Evolutionary conservation across 2,888 invertebrate genomes (phyloP), one percentile per base, ranked within the genome.

Genomic region (Drosophila heteroneura): DNA sequence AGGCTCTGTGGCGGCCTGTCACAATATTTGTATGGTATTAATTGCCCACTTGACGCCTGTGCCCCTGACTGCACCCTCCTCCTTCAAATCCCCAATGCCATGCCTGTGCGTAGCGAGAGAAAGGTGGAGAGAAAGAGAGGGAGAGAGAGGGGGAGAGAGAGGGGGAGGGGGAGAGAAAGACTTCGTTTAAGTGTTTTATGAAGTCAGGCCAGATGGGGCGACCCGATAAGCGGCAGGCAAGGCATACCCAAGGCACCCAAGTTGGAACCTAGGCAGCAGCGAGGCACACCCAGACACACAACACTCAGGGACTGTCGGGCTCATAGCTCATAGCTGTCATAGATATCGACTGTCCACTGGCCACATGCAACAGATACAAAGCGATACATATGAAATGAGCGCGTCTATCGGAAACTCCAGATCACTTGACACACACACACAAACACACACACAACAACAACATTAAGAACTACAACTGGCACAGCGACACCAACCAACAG

Each of bases 1-100:
- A 89, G 73, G 49, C 82, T 60, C 65, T 67, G 77, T 68, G 81
- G 68, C 88, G 84, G 84, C 87, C 90, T 90, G 91, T 85, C 85
- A 90, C 85, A 85, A 85, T 85, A 89, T 85, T 85, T 85, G 89
- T 90, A 72, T 47, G 87, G 73, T 90, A 90, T 85, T 85, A 85
- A 85, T 85, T 85, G 85, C 69, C 89, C 91, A 85, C 91, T 85
- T 85, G 85, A 89, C 84, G 83, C 84, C 85, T 82, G 75, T 75
- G 82, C 68, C 74, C 74, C 32, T 7, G 35, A 19, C 54, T 6
- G 26, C 26, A 19, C 26, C 53, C 53, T 7, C 53, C 39, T n/a
- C 44, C 39, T 1, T 1, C 16, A 2, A 26, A 16, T 22, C 22
- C 44, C 44, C 44, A 22, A n/a, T 41, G 44, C 14, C 22, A 44